Evolutionary conservation across 1,140 invertebrate genomes (phyloP), one percentile per base, ranked within the genome.

Genomic region (Tetranychus urticae): DNA sequence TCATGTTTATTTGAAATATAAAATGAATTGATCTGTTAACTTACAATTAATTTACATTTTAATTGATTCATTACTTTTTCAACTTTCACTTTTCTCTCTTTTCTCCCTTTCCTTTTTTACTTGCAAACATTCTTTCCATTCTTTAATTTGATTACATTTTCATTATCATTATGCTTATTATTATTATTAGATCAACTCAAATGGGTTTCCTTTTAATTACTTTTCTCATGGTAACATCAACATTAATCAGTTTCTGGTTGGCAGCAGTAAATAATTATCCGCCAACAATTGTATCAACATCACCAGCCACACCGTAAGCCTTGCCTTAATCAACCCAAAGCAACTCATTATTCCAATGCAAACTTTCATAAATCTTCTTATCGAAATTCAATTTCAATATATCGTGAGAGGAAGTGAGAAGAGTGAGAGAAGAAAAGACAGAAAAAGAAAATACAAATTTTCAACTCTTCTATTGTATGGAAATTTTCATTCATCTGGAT

Each of bases 261-360:
- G 34, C 23, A 46, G 35, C 35, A 23, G 14, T 58, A 3, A 61
- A 61, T 36, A 33, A 61, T 33, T 61, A 52, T 56, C 60, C 60
- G n/a, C 60, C 60, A 34, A 61, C 60, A 23, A 61, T 61, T 39
- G 50, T 61, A 10, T 37, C 50, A 12, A 61, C 60, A 12, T 54
- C 60, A 36, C 60, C 60, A 61, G 60, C 59, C 6, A 50, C 48
- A n/a, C 48, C 48, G 48, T 50, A 50, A 50, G 48, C 14, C 6
- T 14, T n/a, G 48, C 6, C 5, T 50, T 6, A n/a, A 23, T 23
- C 23, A 23, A 23, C 23, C 23, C 23, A 23, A 23, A 23, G 23
- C 23, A 23, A 23, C 23, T 23, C 23, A 23, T 23, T 23, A 23
- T 23, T 23, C 23, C 23, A 23, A 23, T 23, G 23, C 23, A 23